Evolutionary conservation across 2,888 invertebrate species (phyloP), one percentile per base, ranked within the genome.

Genomic region (Eristalis tenax): DNA sequence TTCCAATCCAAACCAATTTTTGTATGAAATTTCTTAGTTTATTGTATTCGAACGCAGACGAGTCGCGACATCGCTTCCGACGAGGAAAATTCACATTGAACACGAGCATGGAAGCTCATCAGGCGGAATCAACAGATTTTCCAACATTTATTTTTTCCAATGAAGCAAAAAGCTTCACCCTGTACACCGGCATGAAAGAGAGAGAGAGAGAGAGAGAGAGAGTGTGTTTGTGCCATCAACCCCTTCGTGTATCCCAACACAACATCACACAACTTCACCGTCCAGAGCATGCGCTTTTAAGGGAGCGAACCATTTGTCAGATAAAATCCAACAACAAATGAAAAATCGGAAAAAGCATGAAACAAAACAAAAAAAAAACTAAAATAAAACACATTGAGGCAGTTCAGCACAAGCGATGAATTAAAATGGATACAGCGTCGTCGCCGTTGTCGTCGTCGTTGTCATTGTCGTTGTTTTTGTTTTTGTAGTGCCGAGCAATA

Each of bases 251-350:
- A 50, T 50, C 59, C 10, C 59, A 26, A 32, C 23, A 32, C 32
- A 70, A 57, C 57, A 28, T 32, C 63, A 26, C 40, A 71, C 66
- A 79, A 35, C 40, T 70, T 38, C 38, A 57, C 28, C 61, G 38
- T 50, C 26, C 5, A 66, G 80, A 75, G 79, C 84, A 84, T 79
- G 84, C 84, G 80, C 80, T 18, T 40, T 75, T 26, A 65, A 50
- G 38, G 65, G 66, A 65, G 38, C 50, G 66, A 22, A 26, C 43
- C 66, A 73, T 68, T 73, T 80, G 56, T 80, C 80, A 82, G 59
- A 82, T 76, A 70, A 82, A 73, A 74, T 8, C 50, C 50, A 50
- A 50, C 50, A 50, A 50, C 50, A 50, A 50, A 50, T 50, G 50
- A 50, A 50, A 50, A 50, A 50, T 50, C 50, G 50, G 8, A 43